Base-by-base conservation (phyloP, 2,797 vertebrate species). In the Crax fasciolata region DNA sequence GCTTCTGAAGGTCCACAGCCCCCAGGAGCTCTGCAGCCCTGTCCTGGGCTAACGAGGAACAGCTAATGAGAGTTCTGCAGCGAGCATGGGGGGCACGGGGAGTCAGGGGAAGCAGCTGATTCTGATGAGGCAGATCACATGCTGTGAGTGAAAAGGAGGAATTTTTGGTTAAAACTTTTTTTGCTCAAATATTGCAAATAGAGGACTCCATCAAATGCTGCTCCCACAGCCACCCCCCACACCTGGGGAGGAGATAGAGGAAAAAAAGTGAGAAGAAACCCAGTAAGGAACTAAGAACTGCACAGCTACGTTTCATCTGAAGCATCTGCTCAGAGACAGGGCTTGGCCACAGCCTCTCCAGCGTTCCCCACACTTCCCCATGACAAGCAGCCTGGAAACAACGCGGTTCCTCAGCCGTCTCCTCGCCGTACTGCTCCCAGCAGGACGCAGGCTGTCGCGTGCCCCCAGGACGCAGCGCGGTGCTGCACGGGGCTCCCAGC, bases 231-330 rank as follows among this genome's bases (percentile, higher is more conserved):
- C 4, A 3, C 30, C 21, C 19, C 6, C 2, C 2, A 21, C 5
- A 18, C 21, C 13, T 3, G 30, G 43, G 20, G 43, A 10, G 2
- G 7, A 32, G 49, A 25, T 25, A 62, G 3, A 2, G 15, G 30
- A 65, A 11, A 46, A 28, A 32, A 46, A n/a, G 4, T 18, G 24
- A 82, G 21, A 55, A 10, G 10, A 28, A 70, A 44, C 17, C 9
- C 49, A 35, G 10, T 2, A 13, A 23, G 28, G 43, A 54, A 52
- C 14, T 18, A 3, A 25, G 52, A 55, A 27, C 15, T 8, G 21
- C 5, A 1, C 0, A 0, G 41, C 48, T 6, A 13, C 4, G 11
- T 14, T 38, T 38, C 46, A 3, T 9, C 20, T 9, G 4, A 1
- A 4, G 63, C 9, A n/a, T 61, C 25, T 10, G 13, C 61, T 68